These are phyloP conservation scores for Piscicola geometra DNA, from an alignment of 2,888 invertebrate species.

Conservation along the genomic window DNA sequence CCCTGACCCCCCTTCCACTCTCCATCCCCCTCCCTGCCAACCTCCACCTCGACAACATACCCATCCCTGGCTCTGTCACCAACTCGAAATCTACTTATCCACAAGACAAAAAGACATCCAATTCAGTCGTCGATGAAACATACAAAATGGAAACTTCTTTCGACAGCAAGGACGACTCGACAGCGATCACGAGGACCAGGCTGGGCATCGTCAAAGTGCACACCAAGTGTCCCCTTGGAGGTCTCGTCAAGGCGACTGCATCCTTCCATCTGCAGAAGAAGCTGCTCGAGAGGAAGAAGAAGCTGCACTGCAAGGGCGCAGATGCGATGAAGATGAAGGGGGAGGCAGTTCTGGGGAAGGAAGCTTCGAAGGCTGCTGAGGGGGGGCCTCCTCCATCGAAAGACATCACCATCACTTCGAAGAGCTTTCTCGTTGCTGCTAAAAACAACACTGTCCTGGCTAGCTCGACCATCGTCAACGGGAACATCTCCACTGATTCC, in stretches of 20 bases:
- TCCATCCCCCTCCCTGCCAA: background rate
- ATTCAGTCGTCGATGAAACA: background rate
- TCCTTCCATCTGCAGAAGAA: background rate
- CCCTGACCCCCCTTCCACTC: background rate
- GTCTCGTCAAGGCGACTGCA: background rate
- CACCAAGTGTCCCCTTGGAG: background rate
- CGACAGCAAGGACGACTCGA: slow-evolving; percentile 8
- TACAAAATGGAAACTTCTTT: background rate
- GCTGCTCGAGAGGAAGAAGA: background rate
- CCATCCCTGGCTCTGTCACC: background rate
- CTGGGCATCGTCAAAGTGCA: slow-evolving; percentile 29
- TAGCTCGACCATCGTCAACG: background rate
- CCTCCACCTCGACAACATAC: background rate
- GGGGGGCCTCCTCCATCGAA: background rate
- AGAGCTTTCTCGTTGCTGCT: background rate
- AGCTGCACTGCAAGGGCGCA: background rate
- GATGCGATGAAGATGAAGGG: too few species aligned
- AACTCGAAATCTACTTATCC: too few species aligned
- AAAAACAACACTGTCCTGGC: background rate
- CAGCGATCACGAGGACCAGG: slow-evolving; percentile 26
- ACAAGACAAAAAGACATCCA: background rate
- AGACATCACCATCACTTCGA: too few species aligned
- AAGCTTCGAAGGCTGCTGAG: background rate
- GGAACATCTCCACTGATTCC: background rate
- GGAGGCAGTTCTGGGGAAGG: background rate